phyloP scores from a whole-genome alignment of 2,113 vertebrate species.

The rat (Rattus norvegicus) region DNA sequence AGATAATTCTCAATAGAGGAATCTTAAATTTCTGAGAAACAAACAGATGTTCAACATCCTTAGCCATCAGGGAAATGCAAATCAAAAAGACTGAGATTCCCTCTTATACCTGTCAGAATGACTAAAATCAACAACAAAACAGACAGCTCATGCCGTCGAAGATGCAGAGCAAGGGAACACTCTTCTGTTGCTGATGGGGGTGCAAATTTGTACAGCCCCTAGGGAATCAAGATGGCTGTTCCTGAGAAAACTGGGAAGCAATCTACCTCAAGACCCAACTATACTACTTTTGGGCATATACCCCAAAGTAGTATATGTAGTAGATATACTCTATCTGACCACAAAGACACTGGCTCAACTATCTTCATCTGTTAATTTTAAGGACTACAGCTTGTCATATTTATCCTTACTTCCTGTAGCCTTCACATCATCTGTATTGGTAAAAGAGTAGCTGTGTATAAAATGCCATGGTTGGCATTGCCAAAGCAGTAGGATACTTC shows the following conservation, averaged over 20 bases:
- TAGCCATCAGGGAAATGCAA: background rate
- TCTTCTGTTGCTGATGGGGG: background rate
- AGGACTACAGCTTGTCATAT: background rate
- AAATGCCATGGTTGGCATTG: background rate
- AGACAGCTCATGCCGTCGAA: background rate
- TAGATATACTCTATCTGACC: background rate
- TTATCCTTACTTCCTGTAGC: background rate
- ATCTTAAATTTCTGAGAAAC: background rate
- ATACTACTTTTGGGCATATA: background rate
- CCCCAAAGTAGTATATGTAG: too few species aligned
- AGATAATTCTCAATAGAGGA: background rate
- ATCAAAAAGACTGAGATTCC: background rate
- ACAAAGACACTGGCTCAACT: background rate
- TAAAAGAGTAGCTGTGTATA: background rate
- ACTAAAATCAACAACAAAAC: background rate
- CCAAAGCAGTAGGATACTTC: background rate
- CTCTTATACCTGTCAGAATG: background rate
- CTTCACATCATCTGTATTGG: background rate
- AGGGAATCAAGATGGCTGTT: background rate
- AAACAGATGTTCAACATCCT: background rate
- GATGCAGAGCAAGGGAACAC: background rate
- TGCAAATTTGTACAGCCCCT: background rate
- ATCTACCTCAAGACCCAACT: background rate
- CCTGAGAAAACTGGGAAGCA: background rate
- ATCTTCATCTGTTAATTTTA: background rate